These are phyloP conservation scores for Axis porcinus DNA, from an alignment of 2,113 vertebrate genomes.

Conservation along the genomic window DNA sequence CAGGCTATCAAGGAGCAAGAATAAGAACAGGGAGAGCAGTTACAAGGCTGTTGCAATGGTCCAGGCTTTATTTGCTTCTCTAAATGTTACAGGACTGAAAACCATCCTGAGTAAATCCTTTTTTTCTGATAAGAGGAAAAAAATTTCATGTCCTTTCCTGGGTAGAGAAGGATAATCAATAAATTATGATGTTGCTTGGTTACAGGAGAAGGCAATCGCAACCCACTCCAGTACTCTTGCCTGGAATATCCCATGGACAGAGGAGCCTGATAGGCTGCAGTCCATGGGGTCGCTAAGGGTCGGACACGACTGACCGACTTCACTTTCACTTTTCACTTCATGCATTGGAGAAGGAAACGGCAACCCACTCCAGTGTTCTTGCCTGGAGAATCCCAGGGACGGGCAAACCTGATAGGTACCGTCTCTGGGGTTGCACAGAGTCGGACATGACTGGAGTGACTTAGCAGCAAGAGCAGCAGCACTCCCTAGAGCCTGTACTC, in stretches of 20 bases:
- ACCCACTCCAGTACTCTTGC: too few species aligned
- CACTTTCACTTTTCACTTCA: too few species aligned
- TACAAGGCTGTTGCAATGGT: not conserved
- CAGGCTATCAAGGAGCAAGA: not conserved
- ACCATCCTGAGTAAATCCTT: not conserved
- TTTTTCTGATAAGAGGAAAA: not conserved
- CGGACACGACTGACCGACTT: too few species aligned
- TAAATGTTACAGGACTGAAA: constrained; percentile 24
- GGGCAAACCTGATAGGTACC: too few species aligned
- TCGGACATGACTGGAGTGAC: too few species aligned
- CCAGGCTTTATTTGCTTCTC: not conserved
- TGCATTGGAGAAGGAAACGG: too few species aligned
- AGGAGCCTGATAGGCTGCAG: too few species aligned
- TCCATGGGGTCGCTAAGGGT: too few species aligned
- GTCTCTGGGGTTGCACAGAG: too few species aligned
- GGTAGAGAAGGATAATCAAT: not conserved
- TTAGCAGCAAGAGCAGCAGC: not conserved
- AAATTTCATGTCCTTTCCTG: constrained; percentile 2
- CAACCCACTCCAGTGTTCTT: too few species aligned
- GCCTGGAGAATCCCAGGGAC: too few species aligned
- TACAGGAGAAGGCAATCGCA: not conserved
- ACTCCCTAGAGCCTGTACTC: not conserved
- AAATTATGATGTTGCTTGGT: not conserved
- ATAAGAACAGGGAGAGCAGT: not conserved
- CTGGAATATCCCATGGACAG: too few species aligned